Percentiles rank a stretch among this genome's conserved stretches.
phyloP scores from a whole-genome alignment of 2,113 vertebrate species.

The Oreochromis niloticus region DNA sequence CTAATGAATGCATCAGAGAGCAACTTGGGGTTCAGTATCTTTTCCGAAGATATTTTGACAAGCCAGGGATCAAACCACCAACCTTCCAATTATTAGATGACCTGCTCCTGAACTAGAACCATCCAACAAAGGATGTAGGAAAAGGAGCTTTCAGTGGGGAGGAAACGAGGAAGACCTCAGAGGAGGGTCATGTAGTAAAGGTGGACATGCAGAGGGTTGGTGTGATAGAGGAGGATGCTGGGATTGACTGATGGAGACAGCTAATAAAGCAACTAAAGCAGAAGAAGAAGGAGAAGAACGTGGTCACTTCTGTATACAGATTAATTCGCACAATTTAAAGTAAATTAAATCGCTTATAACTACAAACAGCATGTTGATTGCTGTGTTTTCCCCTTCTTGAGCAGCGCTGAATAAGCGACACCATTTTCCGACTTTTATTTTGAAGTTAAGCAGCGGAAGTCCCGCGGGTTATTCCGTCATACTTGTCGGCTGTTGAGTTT shows the following conservation, averaged over 20 bases:
- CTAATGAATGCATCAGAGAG: background rate
- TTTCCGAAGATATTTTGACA: too few species aligned
- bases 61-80: too few species aligned
- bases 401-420: too few species aligned
- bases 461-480: fast-evolving
- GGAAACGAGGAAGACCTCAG: background rate
- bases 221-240: background rate
- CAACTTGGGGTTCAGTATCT: background rate
- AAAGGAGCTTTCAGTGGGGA: background rate
- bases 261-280: background rate
- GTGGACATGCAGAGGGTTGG: background rate
- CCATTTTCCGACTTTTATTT: background rate
- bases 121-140: background rate
- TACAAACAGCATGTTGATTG: background rate
- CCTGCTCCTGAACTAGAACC: too few species aligned
- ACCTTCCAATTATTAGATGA: too few species aligned
- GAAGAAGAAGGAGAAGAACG: fast-evolving
- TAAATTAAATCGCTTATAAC: background rate
- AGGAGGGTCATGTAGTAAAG: background rate
- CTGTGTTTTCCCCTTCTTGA: background rate
- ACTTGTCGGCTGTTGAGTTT: background rate
- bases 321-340: background rate
- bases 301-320: background rate
- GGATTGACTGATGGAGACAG: background rate
- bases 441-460: background rate